A percentile compares a stretch with the other conserved stretches of the same genome.
These are phyloP conservation scores for Philypnodon macrostomus DNA, from an alignment of 2,797 vertebrate species.

Conservation along the genomic window DNA sequence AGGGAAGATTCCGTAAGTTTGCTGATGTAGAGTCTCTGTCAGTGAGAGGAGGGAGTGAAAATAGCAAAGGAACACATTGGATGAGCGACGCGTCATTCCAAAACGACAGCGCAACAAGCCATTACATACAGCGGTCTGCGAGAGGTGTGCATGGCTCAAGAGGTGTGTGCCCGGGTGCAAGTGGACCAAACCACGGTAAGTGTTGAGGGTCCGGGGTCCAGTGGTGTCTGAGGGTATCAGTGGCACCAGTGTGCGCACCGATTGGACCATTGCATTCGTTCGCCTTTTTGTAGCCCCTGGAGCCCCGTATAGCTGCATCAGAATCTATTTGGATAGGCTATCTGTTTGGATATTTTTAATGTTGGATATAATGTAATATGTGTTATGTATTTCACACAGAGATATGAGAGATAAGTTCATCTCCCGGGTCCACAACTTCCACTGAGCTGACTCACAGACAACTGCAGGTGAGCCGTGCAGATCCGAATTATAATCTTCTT, in stretches of 20 bases:
- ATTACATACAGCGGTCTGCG: slow-evolving; percentile 35
- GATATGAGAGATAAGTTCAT: slow-evolving; percentile 48
- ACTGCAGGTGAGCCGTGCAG: slow-evolving; percentile 59
- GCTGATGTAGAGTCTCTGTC: slow-evolving; percentile 47
- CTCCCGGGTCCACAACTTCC: slow-evolving; percentile 58
- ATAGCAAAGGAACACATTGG: slow-evolving; percentile 41
- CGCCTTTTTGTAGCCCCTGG: slow-evolving; percentile 27
- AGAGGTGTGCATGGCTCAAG: slow-evolving; percentile 48
- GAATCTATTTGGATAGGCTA: slow-evolving; percentile 14
- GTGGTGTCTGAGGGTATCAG: slow-evolving; percentile 58
- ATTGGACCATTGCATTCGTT: slow-evolving; percentile 32
- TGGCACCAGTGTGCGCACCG: slow-evolving; percentile 54
- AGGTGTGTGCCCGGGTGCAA: slow-evolving; percentile 54
- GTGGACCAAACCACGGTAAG: slow-evolving; percentile 22
- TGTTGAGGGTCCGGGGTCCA: slow-evolving; percentile 44
- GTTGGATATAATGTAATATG: background rate
- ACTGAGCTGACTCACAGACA: slow-evolving; percentile 58
- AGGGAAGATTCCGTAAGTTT: slow-evolving; percentile 60
- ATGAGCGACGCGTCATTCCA: slow-evolving; percentile 63
- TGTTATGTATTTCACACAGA: slow-evolving; percentile 33
- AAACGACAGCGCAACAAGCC: slow-evolving; percentile 65
- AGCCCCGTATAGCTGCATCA: slow-evolving; percentile 10
- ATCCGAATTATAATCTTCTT: slow-evolving; percentile 9
- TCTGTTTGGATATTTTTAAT: slow-evolving; percentile 20
- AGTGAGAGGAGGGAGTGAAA: slow-evolving; percentile 1